Conservation (phyloP, 2,888 invertebrate genomes). For the Netelia melanura region DNA sequence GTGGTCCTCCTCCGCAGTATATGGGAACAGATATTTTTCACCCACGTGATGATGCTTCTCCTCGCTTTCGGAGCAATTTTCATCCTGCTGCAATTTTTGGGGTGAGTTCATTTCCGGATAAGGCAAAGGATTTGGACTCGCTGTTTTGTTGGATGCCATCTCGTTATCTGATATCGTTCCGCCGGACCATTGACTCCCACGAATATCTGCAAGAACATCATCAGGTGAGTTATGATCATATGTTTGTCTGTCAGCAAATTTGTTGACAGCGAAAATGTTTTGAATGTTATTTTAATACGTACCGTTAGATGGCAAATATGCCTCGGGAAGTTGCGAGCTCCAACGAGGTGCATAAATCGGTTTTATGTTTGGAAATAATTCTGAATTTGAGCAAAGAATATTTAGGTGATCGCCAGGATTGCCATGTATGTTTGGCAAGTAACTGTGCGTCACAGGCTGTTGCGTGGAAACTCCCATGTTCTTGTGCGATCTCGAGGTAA, state of each 20-base stretch:
- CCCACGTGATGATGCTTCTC: conserved; percentile 87
- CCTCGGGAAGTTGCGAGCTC: conserved; percentile 89
- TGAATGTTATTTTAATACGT: conserved; percentile 33
- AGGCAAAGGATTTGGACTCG: conserved; percentile 90
- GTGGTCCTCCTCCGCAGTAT: conserved; percentile 88
- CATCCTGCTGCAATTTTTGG: conserved; percentile 80
- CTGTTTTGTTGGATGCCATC: conserved; percentile 87
- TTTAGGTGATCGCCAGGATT: conserved; percentile 81
- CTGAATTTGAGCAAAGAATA: conserved; percentile 86
- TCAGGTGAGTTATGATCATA: background rate
- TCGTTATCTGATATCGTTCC: conserved; percentile 93
- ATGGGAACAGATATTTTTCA: conserved; percentile 94
- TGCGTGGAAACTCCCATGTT: conserved; percentile 82
- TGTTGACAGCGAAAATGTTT: background rate
- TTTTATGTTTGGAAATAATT: conserved; percentile 89
- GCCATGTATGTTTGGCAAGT: conserved; percentile 87
- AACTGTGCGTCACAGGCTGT: conserved; percentile 82
- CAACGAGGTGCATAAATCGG: conserved; percentile 89
- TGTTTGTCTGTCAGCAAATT: background rate
- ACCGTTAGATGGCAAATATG: conserved; percentile 86
- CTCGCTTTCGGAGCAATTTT: conserved; percentile 82
- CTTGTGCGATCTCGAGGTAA: conserved; percentile 84
- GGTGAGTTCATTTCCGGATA: conserved; percentile 89
- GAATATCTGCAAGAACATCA: conserved; percentile 74
- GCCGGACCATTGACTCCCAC: conserved; percentile 90